phyloP scores from a whole-genome alignment of 2,797 vertebrate species.

The Eidolon dupreanum region DNA sequence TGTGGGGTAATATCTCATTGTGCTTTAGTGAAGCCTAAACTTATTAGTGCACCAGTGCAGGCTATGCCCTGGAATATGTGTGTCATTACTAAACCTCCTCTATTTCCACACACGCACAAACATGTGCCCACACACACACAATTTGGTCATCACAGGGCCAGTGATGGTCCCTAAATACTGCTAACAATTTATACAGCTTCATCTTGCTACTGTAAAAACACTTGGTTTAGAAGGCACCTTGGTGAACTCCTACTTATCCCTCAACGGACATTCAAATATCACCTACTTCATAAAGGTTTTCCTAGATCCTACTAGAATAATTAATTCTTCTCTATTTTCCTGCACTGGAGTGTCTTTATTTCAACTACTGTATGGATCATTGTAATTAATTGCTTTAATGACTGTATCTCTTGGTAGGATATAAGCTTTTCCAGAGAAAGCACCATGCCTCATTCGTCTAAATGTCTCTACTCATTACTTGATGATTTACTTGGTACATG shows the following conservation, averaged over 20 bases:
- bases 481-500: conserved; percentile 13
- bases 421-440: conserved; percentile 31
- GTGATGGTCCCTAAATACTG: neutral
- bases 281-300: neutral
- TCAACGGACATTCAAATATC: neutral
- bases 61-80: neutral
- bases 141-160: neutral
- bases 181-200: neutral
- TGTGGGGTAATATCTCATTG: neutral
- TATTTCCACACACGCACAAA: neutral
- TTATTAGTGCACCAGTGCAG: neutral
- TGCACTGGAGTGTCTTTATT: neutral
- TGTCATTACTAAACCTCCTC: neutral
- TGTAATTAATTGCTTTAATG: conserved; percentile 48
- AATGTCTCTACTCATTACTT: neutral
- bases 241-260: neutral
- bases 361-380: neutral
- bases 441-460: conserved; percentile 5
- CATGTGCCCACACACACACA: neutral
- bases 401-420: neutral
- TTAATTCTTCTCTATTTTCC: conserved; percentile 7
- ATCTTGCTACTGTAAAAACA: neutral
- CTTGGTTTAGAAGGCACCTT: neutral
- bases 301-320: neutral
- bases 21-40: neutral